phyloP scores from a whole-genome alignment of 1,140 invertebrate species.

The Portunus trituberculatus region DNA sequence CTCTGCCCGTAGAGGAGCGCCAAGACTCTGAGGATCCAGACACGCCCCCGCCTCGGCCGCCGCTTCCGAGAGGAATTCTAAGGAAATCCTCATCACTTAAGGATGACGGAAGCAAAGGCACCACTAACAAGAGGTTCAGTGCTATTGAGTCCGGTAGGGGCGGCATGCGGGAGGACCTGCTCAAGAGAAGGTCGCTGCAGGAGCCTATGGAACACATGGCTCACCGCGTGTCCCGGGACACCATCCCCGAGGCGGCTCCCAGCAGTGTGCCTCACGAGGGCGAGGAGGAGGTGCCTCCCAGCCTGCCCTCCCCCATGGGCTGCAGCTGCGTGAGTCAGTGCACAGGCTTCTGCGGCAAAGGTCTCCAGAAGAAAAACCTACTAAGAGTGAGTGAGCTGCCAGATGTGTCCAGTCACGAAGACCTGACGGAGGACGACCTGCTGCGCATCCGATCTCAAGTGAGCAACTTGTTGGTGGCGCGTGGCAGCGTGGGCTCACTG shows the following conservation, averaged over 20 bases:
- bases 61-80: slow-evolving; percentile 87
- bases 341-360: slow-evolving; percentile 77
- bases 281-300: slow-evolving; percentile 62
- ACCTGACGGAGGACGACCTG: slow-evolving; percentile 78
- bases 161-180: slow-evolving; percentile 71
- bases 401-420: slow-evolving; percentile 78
- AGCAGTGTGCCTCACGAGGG: slow-evolving; percentile 38
- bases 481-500: slow-evolving; percentile 55
- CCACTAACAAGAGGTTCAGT: slow-evolving; percentile 85
- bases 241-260: slow-evolving; percentile 59
- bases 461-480: slow-evolving; percentile 72
- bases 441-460: slow-evolving; percentile 79
- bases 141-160: slow-evolving; percentile 84
- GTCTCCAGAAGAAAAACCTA: slow-evolving; percentile 86
- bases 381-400: slow-evolving; percentile 86
- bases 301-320: slow-evolving; percentile 65
- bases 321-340: slow-evolving; percentile 77
- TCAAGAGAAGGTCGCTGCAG: slow-evolving; percentile 75
- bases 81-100: slow-evolving; percentile 80
- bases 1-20: slow-evolving; percentile 83
- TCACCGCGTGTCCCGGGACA: slow-evolving; percentile 58
- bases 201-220: slow-evolving; percentile 74
- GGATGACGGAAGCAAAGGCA: slow-evolving; percentile 80
- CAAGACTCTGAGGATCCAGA: slow-evolving; percentile 79
- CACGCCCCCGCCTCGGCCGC: slow-evolving; percentile 85